phyloP scores from a whole-genome alignment of 2,888 invertebrate genomes.

The Mesorhabditis spiculigera region DNA sequence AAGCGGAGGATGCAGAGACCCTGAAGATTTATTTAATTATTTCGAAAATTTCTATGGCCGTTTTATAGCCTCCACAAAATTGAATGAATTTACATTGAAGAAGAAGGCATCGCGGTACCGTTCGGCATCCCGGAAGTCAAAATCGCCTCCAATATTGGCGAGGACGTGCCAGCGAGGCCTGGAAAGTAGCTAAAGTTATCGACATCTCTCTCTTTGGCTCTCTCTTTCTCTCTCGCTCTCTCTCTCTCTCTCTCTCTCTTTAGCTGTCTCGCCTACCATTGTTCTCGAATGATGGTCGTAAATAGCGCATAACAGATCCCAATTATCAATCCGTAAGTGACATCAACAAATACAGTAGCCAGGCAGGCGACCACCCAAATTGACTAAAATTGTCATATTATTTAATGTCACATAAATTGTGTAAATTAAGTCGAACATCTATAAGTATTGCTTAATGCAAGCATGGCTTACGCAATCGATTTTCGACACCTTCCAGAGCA shows the following conservation, averaged over 20 bases:
- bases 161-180: slow-evolving; percentile 8
- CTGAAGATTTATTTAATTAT: not conserved
- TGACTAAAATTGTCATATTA: too few species aligned
- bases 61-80: not conserved
- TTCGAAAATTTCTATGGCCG: not conserved
- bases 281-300: not conserved
- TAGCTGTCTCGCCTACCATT: not conserved
- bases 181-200: not conserved
- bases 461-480: slow-evolving; percentile 60
- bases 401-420: too few species aligned
- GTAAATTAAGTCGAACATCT: too few species aligned
- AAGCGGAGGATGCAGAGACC: slow-evolving; percentile 6
- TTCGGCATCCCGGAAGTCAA: slow-evolving; percentile 4
- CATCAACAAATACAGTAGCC: slow-evolving; percentile 24
- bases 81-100: slow-evolving; percentile 5
- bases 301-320: not conserved
- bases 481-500: slow-evolving; percentile 49
- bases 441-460: too few species aligned
- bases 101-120: slow-evolving; percentile 5
- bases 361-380: slow-evolving; percentile 43
- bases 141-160: not conserved
- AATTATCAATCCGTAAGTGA: slow-evolving; percentile 2
- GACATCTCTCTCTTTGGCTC: not conserved
- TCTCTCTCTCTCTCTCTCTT: not conserved
- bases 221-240: not conserved